phyloP scores from a whole-genome alignment of 2,797 vertebrate species.

The Dicrostonyx torquatus region DNA sequence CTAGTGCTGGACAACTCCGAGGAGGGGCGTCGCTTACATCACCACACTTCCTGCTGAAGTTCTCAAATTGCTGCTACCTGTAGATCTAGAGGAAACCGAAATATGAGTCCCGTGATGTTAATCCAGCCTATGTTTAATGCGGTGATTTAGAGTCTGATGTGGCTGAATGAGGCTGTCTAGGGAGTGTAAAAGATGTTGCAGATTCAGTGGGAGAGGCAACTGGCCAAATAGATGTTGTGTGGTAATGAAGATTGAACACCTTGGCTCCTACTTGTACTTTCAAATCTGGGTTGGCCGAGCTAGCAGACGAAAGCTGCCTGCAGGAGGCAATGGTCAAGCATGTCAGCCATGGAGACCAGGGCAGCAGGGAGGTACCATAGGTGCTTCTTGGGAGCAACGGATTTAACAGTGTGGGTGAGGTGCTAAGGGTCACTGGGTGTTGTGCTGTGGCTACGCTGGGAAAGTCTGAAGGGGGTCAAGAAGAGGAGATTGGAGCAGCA shows the following conservation, averaged over 20 bases:
- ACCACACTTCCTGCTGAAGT: not conserved
- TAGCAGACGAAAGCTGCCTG: not conserved
- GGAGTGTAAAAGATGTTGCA: not conserved
- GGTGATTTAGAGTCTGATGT: not conserved
- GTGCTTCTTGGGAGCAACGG: not conserved
- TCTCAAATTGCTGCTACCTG: not conserved
- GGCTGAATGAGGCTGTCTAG: not conserved
- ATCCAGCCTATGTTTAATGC: not conserved
- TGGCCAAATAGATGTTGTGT: not conserved
- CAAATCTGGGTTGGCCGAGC: not conserved
- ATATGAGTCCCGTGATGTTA: not conserved
- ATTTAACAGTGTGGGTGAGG: not conserved
- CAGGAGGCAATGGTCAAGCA: not conserved
- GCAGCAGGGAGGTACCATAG: not conserved
- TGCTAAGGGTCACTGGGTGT: not conserved
- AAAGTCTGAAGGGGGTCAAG: not conserved
- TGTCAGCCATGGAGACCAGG: not conserved
- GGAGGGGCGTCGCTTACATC: rapidly evolving
- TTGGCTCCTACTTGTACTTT: not conserved
- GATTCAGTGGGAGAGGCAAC: not conserved
- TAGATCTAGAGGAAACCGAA: not conserved
- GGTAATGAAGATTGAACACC: not conserved
- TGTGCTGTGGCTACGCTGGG: not conserved
- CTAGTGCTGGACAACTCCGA: too few species aligned
- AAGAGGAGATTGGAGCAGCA: not conserved